phyloP scores from a whole-genome alignment of 2,113 vertebrate species.

The Lophura nycthemera region DNA sequence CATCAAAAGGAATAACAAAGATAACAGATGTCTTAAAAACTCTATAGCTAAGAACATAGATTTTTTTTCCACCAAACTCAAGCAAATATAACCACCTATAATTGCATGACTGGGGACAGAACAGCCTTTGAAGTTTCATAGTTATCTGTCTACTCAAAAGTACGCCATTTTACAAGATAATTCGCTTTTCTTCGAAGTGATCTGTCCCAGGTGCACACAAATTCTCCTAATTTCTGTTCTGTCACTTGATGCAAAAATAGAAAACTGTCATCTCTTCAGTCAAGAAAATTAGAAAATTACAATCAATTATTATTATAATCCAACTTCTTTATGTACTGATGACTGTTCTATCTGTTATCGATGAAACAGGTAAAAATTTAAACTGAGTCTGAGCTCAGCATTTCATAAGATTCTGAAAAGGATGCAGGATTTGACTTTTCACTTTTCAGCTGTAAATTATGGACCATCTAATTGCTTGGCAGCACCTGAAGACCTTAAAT shows the following conservation, averaged over 20 bases:
- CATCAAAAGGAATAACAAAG: not conserved
- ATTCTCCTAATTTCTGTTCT: not conserved
- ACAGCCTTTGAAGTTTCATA: not conserved
- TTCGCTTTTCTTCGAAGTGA: not conserved
- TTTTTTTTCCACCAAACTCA: not conserved
- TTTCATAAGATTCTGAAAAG: not conserved
- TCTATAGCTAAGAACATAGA: not conserved
- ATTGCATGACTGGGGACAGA: not conserved
- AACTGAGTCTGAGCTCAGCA: not conserved
- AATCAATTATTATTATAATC: not conserved
- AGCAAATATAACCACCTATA: not conserved
- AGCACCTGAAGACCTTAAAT: not conserved
- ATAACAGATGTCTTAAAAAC: not conserved
- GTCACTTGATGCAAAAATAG: not conserved
- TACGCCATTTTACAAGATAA: not conserved
- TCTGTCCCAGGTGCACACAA: not conserved
- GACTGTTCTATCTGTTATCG: not conserved
- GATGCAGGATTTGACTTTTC: not conserved
- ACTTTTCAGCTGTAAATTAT: not conserved
- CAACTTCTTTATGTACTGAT: not conserved
- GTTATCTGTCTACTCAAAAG: not conserved
- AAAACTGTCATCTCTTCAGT: not conserved
- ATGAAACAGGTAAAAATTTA: not conserved
- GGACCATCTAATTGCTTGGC: not conserved
- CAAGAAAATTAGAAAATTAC: slow-evolving; percentile 2